Evolutionary conservation across 2,113 vertebrate genomes (phyloP).

Genomic region (Pteropus alecto): DNA sequence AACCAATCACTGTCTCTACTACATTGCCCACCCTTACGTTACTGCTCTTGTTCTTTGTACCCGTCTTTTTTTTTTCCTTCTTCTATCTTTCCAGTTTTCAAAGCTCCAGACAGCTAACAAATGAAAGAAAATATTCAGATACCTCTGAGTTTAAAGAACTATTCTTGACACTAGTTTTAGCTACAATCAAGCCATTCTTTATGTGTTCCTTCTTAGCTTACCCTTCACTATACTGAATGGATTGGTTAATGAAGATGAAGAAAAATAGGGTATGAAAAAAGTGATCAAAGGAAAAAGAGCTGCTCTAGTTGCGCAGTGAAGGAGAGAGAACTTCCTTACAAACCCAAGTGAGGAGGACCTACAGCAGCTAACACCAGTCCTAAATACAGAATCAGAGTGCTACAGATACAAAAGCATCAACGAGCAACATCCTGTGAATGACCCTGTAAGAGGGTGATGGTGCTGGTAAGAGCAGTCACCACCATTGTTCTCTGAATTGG

Average conservation of each 20-base stretch:
- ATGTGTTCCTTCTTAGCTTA: neutral
- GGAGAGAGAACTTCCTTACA: neutral
- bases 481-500: neutral
- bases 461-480: neutral
- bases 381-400: neutral
- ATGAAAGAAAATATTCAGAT: slow-evolving; percentile 15
- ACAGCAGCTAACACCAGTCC: neutral
- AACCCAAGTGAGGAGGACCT: neutral
- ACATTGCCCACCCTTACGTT: neutral
- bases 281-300: neutral
- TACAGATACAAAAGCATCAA: neutral
- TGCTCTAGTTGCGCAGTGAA: neutral
- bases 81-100: slow-evolving; percentile 6
- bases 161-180: neutral
- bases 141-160: neutral
- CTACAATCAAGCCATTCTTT: neutral
- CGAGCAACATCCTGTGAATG: neutral
- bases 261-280: neutral
- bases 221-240: neutral
- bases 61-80: neutral
- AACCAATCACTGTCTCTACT: neutral
- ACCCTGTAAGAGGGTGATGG: neutral
- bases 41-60: neutral
- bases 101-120: neutral
- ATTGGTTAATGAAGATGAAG: neutral